Conservation (phyloP, 35 echinoderm and acorn worm species). For the Patiria miniata region DNA sequence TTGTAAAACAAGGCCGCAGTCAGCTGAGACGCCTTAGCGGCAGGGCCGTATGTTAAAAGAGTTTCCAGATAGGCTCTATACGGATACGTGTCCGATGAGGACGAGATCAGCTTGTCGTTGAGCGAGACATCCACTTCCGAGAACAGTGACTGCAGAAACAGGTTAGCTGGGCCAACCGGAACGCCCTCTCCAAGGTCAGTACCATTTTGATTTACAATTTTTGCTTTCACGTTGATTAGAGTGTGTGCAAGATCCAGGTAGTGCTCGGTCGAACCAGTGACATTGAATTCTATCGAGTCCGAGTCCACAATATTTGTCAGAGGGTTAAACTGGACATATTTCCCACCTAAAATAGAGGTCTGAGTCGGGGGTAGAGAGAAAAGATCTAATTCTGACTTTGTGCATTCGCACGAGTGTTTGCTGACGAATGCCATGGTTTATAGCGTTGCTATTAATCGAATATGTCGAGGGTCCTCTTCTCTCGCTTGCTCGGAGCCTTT, state of each 20-base stretch:
- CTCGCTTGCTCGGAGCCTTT: slow-evolving; percentile 3
- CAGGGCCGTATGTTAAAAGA: background rate
- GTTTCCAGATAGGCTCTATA: slow-evolving; percentile 6
- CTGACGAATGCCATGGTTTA: slow-evolving; percentile 66
- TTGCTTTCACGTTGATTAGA: slow-evolving; percentile 44
- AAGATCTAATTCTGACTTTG: slow-evolving; percentile 59
- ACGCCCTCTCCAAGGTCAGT: background rate
- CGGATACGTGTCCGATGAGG: slow-evolving; percentile 55
- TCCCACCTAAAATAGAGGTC: slow-evolving; percentile 60
- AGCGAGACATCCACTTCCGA: slow-evolving; percentile 64
- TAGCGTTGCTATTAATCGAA: slow-evolving; percentile 39
- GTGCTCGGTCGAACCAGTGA: slow-evolving; percentile 52
- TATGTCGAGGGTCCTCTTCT: slow-evolving; percentile 13
- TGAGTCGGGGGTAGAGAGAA: slow-evolving; percentile 58
- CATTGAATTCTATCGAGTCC: slow-evolving; percentile 56
- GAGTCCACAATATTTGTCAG: slow-evolving; percentile 63
- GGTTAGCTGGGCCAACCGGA: background rate
- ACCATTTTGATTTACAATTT: slow-evolving; percentile 22
- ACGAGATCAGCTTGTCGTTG: slow-evolving; percentile 60
- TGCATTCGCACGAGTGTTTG: too few species aligned
- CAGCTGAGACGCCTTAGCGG: background rate
- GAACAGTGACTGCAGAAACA: slow-evolving; percentile 48
- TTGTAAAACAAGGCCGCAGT: too few species aligned
- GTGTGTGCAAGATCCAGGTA: slow-evolving; percentile 68
- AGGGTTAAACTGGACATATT: slow-evolving; percentile 67